These are phyloP conservation scores for Zingel zingel DNA, from an alignment of 2,113 vertebrate species.

Conservation along the genomic window DNA sequence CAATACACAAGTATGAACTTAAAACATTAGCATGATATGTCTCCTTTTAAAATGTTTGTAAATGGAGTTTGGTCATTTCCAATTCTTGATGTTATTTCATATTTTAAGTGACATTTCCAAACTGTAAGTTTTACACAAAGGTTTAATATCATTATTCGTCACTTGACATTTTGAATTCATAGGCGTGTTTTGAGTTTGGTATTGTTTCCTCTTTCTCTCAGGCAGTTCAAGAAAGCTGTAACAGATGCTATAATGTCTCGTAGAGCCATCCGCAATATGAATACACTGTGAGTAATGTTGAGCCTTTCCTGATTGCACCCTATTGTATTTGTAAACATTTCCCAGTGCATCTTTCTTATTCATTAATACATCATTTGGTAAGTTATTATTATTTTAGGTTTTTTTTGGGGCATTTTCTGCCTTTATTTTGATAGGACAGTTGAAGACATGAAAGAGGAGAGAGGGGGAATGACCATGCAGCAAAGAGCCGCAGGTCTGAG, in stretches of 20 bases:
- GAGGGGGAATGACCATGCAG: no score
- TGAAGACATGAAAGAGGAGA: no score
- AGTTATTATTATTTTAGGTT: no score
- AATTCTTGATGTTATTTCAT: background rate
- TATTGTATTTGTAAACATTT: background rate
- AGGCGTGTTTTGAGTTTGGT: background rate
- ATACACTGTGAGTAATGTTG: conserved; percentile 91
- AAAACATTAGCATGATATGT: no score
- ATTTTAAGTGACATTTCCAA: background rate
- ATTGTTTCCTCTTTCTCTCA: conserved; percentile 57
- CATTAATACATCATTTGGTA: background rate
- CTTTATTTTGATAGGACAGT: no score
- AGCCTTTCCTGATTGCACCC: background rate
- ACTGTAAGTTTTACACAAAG: background rate
- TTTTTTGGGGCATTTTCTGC: no score
- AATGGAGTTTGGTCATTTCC: background rate
- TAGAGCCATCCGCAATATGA: conserved; percentile 98
- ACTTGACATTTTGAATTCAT: background rate
- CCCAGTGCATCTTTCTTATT: background rate
- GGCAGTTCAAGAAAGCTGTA: conserved; percentile 98
- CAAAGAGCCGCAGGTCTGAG: no score
- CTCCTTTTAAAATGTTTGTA: background rate
- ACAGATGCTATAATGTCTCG: conserved; percentile 98
- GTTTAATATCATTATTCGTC: background rate
- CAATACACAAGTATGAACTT: no score